phyloP scores from a whole-genome alignment of 2,113 vertebrate genomes.

The Solenodon paradoxus region DNA sequence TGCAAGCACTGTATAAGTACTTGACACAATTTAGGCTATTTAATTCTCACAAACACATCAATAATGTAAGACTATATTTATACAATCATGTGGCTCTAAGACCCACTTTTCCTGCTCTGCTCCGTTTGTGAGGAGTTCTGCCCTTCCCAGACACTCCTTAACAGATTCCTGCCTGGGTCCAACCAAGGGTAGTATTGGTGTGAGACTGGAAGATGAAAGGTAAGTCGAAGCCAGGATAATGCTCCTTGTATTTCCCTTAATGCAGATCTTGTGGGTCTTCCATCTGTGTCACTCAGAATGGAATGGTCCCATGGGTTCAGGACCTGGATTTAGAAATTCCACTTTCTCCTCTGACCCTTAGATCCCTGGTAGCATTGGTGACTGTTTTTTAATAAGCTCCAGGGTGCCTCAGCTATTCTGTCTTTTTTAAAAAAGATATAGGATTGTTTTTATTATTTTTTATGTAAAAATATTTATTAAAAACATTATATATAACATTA shows the following conservation, averaged over 20 bases:
- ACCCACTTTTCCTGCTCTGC: background rate
- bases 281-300: background rate
- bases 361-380: background rate
- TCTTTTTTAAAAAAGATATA: too few relatives aligned
- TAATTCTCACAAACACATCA: background rate
- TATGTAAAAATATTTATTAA: too few relatives aligned
- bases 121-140: background rate
- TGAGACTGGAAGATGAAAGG: background rate
- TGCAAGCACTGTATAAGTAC: background rate
- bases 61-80: accelerated
- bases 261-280: background rate
- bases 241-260: background rate
- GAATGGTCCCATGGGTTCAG: accelerated
- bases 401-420: background rate
- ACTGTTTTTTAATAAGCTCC: background rate
- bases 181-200: background rate
- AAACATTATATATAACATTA: too few relatives aligned
- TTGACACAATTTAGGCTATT: background rate
- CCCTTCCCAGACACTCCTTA: background rate
- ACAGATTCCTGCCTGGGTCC: background rate
- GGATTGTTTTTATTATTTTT: too few relatives aligned
- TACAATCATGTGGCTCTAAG: too few relatives aligned
- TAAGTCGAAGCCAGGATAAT: background rate
- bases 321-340: background rate
- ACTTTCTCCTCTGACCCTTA: background rate